These are phyloP conservation scores for Nothoprocta pentlandii DNA, from an alignment of 2,113 vertebrate genomes.

Conservation along the genomic window DNA sequence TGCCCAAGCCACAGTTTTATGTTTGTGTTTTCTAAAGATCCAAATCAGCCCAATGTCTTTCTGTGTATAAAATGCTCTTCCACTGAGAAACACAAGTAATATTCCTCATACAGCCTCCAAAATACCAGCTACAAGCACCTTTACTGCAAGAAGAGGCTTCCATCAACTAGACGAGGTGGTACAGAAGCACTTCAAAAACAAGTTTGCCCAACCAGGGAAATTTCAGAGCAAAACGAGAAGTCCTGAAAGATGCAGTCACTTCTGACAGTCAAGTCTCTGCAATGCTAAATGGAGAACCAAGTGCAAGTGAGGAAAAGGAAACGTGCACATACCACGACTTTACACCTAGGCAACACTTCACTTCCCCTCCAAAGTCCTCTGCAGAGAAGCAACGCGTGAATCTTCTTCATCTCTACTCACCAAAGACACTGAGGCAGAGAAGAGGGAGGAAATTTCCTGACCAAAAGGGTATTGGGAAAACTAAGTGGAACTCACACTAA, in stretches of 20 bases:
- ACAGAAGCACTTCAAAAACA: background rate
- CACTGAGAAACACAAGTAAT: background rate
- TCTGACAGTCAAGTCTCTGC: background rate
- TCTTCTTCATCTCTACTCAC: background rate
- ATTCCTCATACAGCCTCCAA: background rate
- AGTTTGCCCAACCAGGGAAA: background rate
- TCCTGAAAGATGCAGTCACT: background rate
- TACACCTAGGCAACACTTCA: background rate
- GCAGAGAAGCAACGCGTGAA: background rate
- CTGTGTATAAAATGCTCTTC: background rate
- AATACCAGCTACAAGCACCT: constrained; percentile 21
- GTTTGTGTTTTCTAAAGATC: background rate
- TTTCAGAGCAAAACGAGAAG: constrained; percentile 6
- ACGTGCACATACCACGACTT: background rate
- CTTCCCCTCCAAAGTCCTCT: background rate
- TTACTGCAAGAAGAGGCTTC: background rate
- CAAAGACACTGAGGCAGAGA: background rate
- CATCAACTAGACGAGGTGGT: background rate
- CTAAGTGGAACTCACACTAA: background rate
- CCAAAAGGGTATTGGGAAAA: background rate
- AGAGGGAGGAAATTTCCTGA: background rate
- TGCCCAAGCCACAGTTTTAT: background rate
- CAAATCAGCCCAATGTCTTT: background rate
- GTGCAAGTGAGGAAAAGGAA: constrained; percentile 28
- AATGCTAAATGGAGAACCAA: background rate